Conservation (phyloP, 2,113 vertebrate genomes). For the Archilochus colubris region DNA sequence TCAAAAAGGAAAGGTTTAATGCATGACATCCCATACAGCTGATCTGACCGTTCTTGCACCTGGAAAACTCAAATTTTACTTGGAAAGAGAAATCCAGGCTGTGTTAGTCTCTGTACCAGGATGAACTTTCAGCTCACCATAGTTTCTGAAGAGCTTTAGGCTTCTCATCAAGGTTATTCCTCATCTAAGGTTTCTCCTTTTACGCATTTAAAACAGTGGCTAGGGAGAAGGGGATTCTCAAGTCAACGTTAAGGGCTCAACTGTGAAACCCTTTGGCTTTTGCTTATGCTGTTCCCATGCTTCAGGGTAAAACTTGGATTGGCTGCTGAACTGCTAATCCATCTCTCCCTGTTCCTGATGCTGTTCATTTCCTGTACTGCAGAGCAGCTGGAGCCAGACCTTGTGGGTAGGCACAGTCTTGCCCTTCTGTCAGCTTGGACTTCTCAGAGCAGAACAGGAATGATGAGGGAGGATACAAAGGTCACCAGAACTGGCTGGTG, state of each 20-base stretch:
- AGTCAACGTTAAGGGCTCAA: background rate
- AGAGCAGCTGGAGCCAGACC: slow-evolving; percentile 21
- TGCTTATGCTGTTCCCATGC: background rate
- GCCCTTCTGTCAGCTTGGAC: background rate
- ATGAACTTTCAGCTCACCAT: background rate
- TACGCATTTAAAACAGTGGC: background rate
- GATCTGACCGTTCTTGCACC: background rate
- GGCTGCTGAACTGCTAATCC: slow-evolving; percentile 41
- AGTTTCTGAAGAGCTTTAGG: background rate
- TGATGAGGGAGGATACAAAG: slow-evolving; percentile 25
- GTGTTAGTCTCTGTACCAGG: background rate
- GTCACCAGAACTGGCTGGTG: background rate
- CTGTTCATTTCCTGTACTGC: slow-evolving; percentile 39
- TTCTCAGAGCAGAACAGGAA: background rate
- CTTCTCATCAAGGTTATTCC: background rate
- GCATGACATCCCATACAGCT: background rate
- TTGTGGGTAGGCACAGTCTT: background rate
- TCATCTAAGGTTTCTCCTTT: background rate
- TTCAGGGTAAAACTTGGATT: slow-evolving; percentile 17
- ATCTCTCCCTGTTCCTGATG: slow-evolving; percentile 32
- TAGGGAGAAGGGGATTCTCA: background rate
- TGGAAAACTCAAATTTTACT: background rate
- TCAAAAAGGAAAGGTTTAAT: background rate
- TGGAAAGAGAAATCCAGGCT: slow-evolving; percentile 1
- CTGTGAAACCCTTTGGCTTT: slow-evolving; percentile 11